A percentile compares a stretch with the other conserved stretches of the same genome.
phyloP scores from a whole-genome alignment of 2,113 vertebrate species.

The Stigmatopora argus region DNA sequence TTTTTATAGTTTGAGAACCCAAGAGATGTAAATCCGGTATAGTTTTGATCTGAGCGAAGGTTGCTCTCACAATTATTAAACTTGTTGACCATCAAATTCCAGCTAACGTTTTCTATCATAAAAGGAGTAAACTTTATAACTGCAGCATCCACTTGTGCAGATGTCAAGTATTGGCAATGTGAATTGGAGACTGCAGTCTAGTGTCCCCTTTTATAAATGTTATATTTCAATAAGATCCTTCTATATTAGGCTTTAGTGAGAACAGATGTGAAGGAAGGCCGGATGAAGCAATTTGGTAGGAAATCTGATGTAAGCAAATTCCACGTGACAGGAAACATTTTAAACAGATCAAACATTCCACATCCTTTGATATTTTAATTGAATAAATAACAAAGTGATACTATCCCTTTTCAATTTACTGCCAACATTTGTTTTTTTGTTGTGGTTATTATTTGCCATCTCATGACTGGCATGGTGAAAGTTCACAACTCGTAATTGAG shows the following conservation, averaged over 20 bases:
- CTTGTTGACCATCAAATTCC: constrained; percentile 39
- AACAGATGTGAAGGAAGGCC: neutral
- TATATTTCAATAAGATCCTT: constrained; percentile 14
- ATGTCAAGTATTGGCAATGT: constrained; percentile 14
- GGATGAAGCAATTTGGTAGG: constrained; percentile 13
- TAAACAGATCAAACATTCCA: constrained; percentile 34
- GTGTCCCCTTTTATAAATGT: constrained; percentile 3
- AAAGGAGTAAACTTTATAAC: constrained; percentile 43
- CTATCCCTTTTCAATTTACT: constrained; percentile 51
- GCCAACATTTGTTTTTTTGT: constrained; percentile 50
- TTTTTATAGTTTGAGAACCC: constrained; percentile 45
- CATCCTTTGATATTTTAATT: constrained; percentile 43
- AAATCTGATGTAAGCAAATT: constrained; percentile 33
- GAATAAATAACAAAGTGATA: constrained; percentile 42
- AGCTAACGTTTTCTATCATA: constrained; percentile 17
- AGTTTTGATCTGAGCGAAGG: constrained; percentile 11
- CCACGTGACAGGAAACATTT: neutral
- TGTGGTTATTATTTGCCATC: constrained; percentile 26
- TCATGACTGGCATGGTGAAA: constrained; percentile 53
- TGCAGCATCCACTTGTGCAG: constrained; percentile 26
- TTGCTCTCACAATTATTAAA: constrained; percentile 13
- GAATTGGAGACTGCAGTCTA: constrained; percentile 13
- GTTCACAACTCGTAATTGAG: constrained; percentile 44
- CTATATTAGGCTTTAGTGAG: neutral
- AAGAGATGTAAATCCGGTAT: constrained; percentile 30